Percentiles rank a stretch among this genome's conserved stretches.
Conservation (phyloP, 2,113 vertebrate species). For the Peromyscus californicus region DNA sequence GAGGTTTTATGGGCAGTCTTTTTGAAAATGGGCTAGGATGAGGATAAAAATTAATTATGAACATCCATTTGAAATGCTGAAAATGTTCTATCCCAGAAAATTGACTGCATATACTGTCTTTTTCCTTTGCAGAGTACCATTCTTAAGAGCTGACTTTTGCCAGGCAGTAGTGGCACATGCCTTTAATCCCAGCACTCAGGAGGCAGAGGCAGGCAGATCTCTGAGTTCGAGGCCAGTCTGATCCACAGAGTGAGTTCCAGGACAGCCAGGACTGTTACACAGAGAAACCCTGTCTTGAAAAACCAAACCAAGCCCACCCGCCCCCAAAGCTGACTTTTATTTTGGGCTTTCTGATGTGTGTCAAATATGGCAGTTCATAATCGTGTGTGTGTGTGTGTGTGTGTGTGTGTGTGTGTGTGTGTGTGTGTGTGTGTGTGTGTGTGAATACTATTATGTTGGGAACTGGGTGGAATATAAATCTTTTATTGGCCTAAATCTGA, state of each 20-base stretch:
- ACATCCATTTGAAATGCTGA: conserved; percentile 58
- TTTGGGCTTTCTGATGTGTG: not conserved
- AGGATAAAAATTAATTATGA: conserved; percentile 64
- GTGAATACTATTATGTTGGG: conserved; percentile 59
- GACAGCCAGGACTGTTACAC: not conserved
- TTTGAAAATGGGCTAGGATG: conserved; percentile 46
- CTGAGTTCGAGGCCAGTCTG: not conserved
- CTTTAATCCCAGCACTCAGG: not conserved
- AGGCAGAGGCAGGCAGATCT: not conserved
- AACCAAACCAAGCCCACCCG: not conserved
- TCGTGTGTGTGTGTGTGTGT: not conserved
- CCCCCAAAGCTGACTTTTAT: conserved; percentile 56
- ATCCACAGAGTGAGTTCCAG: not conserved
- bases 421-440: conserved; percentile 2
- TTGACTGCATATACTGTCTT: conserved; percentile 38
- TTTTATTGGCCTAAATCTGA: conserved; percentile 81
- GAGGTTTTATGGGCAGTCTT: conserved; percentile 39
- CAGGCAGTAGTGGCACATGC: not conserved
- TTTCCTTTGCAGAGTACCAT: conserved; percentile 51
- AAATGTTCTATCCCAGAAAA: conserved; percentile 10
- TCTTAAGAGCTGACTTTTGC: conserved; percentile 70
- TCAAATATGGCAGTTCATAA: not conserved
- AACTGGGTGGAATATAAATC: conserved; percentile 78
- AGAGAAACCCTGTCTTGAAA: not conserved
- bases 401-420: not conserved